Evolutionary conservation across 1,140 invertebrate genomes (phyloP), one percentile per base, ranked within the genome.

Genomic region (Linepithema humile): DNA sequence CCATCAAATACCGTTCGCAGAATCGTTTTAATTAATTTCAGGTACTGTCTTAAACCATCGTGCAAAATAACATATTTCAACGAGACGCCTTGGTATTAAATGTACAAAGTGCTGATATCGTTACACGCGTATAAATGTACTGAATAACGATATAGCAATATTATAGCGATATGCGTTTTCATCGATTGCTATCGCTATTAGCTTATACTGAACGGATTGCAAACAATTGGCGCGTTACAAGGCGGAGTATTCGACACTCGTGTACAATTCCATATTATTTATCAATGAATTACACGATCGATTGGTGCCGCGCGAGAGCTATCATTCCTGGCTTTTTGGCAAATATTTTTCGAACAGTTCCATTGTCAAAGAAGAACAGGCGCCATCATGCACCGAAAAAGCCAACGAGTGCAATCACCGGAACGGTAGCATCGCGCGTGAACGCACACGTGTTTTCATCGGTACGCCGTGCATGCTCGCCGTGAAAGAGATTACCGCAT

Each of bases 401-500:
- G 48, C 50, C 77, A 73, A 40, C 74, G 35, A 78, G 62, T 29
- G 59, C 62, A 40, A 67, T 67, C 74, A 23, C 23, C 17, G 29
- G 40, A 32, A 29, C 29, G 26, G 50, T 62, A 43, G 32, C 35
- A 29, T 35, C 29, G 60, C 69, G 50, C 82, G 73, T 74, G 62
- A 85, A 85, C 26, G 65, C 85, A 70, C 83, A 64, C 74, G 83
- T 85, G 85, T 86, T 73, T 84, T 74, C 59, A 23, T 70, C 35
- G 64, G 50, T 55, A 62, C 62, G 53, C 45, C 20, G 10, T 38
- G 78, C 29, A 40, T 65, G 83, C 64, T 55, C 64, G 45, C n/a
- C 57, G 2, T 55, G 83, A 85, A 67, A 82, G 75, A 80, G 78
- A 57, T 53, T 35, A 45, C 40, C 60, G 53, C 67, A 35, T 60